Base-by-base conservation (phyloP, 2,113 vertebrate genomes). In the Cairina moschata region DNA sequence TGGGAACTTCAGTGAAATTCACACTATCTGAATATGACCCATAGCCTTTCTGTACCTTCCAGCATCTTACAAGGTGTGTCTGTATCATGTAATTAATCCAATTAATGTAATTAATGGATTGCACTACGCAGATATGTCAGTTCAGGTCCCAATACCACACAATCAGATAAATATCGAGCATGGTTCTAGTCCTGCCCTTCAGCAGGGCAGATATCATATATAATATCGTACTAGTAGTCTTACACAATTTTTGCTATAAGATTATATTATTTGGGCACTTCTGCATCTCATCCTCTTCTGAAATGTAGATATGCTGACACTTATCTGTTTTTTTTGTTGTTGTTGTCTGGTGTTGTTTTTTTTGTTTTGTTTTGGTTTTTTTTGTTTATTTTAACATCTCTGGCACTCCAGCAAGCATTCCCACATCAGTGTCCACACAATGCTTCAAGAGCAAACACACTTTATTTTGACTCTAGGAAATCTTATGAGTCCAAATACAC, bases 401-500 rank as follows among this genome's bases (percentile, higher is more conserved):
- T 86, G 56, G 28, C 36, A 46, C 8, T 78, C 22, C 42, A 74
- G 52, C 13, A 83, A 92, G 36, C 40, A 34, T 11, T 88, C 65
- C 28, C 73, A 90, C 90, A 63, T 60, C 40, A 58, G 8, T 46
- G 54, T 75, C 86, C 82, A 82, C 54, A 85, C 68, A 90, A 74
- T 50, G 75, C 60, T 76, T 68, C 25, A 83, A 96, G 77, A 95
- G 67, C 71, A 95, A 96, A 83, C 59, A 94, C 25, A 38, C 83
- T 96, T 93, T n/a, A n/a, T 77, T 86, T 91, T 48, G 13, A 96
- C 83, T 93, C 90, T 75, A 89, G 89, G 76, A 95, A 96, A 87
- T 81, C 85, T 78, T 93, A 87, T 94, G 92, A 86, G 90, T 96
- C 93, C 93, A 97, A 93, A 94, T 92, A 75, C 56, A 95, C 95